Evolutionary conservation across 2,888 invertebrate genomes (phyloP).

Genomic region (Adelognathus sp.): DNA sequence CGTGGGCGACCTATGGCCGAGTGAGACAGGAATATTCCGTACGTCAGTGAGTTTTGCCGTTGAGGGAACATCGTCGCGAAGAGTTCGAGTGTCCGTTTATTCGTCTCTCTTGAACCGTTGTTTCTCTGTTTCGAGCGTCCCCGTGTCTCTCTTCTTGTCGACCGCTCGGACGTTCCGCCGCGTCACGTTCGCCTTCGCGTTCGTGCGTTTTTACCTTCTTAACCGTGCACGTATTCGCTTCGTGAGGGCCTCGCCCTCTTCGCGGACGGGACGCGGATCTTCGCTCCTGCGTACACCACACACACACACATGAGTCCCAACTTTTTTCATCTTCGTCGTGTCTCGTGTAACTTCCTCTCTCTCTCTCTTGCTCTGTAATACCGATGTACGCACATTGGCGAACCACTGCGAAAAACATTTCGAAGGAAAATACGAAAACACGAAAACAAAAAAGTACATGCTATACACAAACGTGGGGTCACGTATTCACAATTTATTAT

Average conservation of each 20-base stretch:
- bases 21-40: conserved; percentile 41
- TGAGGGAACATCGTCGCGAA: conserved; percentile 58
- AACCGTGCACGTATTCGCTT: conserved; percentile 68
- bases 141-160: conserved; percentile 38
- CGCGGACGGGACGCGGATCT: conserved; percentile 53
- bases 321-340: conserved; percentile 61
- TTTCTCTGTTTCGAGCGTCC: conserved; percentile 36
- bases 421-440: conserved; percentile 5
- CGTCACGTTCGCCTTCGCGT: conserved; percentile 71
- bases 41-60: conserved; percentile 60
- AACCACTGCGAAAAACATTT: conserved; percentile 9
- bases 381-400: conserved; percentile 44
- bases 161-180: conserved; percentile 68
- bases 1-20: conserved; percentile 69
- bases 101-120: conserved; percentile 3
- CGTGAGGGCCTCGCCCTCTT: conserved; percentile 69
- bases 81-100: conserved; percentile 41
- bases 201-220: conserved; percentile 66
- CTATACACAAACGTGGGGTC: conserved; percentile 48
- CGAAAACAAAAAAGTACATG: conserved; percentile 39
- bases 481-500: conserved; percentile 56
- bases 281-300: conserved; percentile 46
- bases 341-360: conserved; percentile 37
- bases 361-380: no score
- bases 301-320: conserved; percentile 64